Evolutionary conservation across 2,888 invertebrate genomes (phyloP).

Genomic region (Orchesellides sinensis): DNA sequence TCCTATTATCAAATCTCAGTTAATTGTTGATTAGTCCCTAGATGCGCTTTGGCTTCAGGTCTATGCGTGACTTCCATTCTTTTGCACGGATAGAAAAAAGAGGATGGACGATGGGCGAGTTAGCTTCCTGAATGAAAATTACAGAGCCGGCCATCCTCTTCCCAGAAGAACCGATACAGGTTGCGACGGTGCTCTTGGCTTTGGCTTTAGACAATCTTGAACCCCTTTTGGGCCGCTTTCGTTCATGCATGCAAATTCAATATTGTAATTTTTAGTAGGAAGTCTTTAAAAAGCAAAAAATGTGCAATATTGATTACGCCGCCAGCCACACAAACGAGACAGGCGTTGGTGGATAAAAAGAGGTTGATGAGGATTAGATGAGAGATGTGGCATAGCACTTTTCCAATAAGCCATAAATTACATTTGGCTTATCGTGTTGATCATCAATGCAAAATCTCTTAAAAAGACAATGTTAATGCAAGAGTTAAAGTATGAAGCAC

Average conservation of each 20-base stretch:
- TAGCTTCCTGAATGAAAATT: constrained; percentile 48
- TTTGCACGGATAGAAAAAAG: neutral
- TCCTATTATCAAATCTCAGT: constrained; percentile 47
- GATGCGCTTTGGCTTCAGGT: neutral
- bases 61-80: constrained; percentile 1
- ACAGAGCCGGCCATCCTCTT: neutral
- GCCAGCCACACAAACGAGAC: neutral
- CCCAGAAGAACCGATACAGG: neutral
- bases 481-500: too few relatives aligned
- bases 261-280: neutral
- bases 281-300: neutral
- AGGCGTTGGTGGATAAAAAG: too few relatives aligned
- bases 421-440: neutral
- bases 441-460: neutral
- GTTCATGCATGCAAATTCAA: too few relatives aligned
- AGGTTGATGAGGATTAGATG: too few relatives aligned
- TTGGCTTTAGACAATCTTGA: too few relatives aligned
- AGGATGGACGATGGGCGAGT: neutral
- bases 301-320: neutral
- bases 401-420: constrained; percentile 20
- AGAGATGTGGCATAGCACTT: too few relatives aligned
- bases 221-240: neutral
- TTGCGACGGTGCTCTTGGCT: too few relatives aligned
- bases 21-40: constrained; percentile 41
- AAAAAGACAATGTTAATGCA: too few relatives aligned